Conservation (phyloP, 2,888 invertebrate genomes). For the Acanthacorydalis orientalis region DNA sequence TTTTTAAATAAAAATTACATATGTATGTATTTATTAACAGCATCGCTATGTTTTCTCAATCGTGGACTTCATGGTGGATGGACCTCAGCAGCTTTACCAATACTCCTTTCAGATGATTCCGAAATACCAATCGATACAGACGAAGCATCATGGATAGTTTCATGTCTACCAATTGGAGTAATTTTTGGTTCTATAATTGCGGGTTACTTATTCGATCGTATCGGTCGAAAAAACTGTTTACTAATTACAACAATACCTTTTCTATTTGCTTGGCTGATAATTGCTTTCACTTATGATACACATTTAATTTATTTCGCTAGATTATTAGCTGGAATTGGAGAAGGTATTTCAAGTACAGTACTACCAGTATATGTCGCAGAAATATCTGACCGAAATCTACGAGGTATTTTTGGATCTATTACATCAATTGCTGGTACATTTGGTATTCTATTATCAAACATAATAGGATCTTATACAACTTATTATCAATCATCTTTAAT, state of each 20-base stretch:
- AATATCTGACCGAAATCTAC: conserved; percentile 11
- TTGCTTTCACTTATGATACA: conserved; percentile 7
- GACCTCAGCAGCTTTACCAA: conserved; percentile 24
- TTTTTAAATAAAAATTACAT: too few species aligned
- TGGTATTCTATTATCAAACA: conserved; percentile 7
- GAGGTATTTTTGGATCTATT: conserved; percentile 10
- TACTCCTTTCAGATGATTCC: conserved; percentile 18
- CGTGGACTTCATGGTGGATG: conserved; percentile 24
- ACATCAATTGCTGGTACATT: conserved; percentile 7
- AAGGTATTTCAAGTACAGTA: conserved; percentile 9
- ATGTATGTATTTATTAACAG: conserved; percentile 3
- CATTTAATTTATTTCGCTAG: conserved; percentile 8
- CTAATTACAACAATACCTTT: conserved; percentile 9
- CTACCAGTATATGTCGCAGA: conserved; percentile 12
- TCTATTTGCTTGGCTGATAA: conserved; percentile 8
- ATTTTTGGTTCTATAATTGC: conserved; percentile 6
- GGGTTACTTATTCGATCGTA: conserved; percentile 8
- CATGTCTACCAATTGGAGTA: conserved; percentile 8
- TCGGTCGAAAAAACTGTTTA: conserved; percentile 9
- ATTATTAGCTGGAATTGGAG: conserved; percentile 9
- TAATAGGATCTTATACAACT: conserved; percentile 10
- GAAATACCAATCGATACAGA: conserved; percentile 19
- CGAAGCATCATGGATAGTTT: conserved; percentile 22
- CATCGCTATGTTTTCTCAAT: conserved; percentile 9
- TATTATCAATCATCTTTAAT: conserved; percentile 6